Base-by-base conservation (phyloP, 1,140 invertebrate species). In the Cataglyphis hispanica region DNA sequence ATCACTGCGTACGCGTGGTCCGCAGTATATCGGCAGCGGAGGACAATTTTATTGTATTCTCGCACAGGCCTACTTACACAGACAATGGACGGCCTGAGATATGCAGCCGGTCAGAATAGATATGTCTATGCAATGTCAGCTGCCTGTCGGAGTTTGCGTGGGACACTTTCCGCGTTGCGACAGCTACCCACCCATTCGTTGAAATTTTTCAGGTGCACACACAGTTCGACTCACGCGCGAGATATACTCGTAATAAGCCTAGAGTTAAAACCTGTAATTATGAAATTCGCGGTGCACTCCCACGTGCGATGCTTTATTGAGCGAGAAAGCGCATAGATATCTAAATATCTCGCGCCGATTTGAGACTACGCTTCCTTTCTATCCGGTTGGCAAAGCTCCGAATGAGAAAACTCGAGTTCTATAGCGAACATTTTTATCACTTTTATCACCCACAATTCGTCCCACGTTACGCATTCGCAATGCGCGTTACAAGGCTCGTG, bases 1-100 rank as follows among this genome's bases (percentile, higher is more conserved):
- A 80, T 80, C 63, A 64, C 13, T 19, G 37, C 10, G 34, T 25
- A 56, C 13, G 25, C 53, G 66, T 31, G 50, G 74, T 87, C 67
- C 69, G 80, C 84, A n/a, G n/a, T n/a, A 27, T 69, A 37, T 53
- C 58, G 4, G 25, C 34, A 22, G 11, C 11, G 43, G n/a, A 11
- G 40, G 58, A 76, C 63, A 74, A 83, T 89, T 88, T 89, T 83
- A 86, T 89, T 83, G 87, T 84, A 88, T 89, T 89, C 87, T 88
- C 75, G 74, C 76, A 76, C 87, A 89, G 76, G 70, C 84, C 87
- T 89, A 89, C 87, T 89, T 89, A 84, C 70, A 70, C 69, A 83
- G 76, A 89, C 88, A 86, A 89, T 89, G 84, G 69, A 43, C 27
- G 60, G 67, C 61, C 43, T 53, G 40, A 88, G 87, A 89, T 89